Evolutionary conservation across 1,140 invertebrate genomes (phyloP).

Genomic region (Arctopsyche grandis): DNA sequence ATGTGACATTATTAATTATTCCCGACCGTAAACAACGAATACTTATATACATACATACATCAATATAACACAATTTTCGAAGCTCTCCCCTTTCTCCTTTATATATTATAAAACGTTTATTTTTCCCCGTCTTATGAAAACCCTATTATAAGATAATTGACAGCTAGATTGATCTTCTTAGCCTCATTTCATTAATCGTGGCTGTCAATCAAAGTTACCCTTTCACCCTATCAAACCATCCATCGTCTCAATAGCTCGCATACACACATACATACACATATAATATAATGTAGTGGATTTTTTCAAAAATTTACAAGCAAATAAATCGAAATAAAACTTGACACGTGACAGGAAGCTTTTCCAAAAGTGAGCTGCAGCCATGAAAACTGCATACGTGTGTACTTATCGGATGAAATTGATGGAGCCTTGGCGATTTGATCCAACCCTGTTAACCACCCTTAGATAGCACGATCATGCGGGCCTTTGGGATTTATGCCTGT

Average conservation of each 20-base stretch:
- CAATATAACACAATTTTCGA: too few species aligned
- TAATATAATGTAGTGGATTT: neutral
- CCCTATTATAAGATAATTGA: constrained; percentile 44
- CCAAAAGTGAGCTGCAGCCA: too few species aligned
- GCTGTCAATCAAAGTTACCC: constrained; percentile 45
- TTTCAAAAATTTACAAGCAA: too few species aligned
- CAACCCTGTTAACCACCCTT: neutral
- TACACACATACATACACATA: neutral
- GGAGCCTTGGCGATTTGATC: too few species aligned
- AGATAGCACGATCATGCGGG: constrained; percentile 22
- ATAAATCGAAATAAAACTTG: too few species aligned
- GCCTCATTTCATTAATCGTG: constrained; percentile 45
- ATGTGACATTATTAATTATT: too few species aligned
- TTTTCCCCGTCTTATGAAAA: constrained; percentile 38
- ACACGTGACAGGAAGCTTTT: too few species aligned
- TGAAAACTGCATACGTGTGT: too few species aligned
- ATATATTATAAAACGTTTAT: constrained; percentile 17
- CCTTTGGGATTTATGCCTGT: constrained; percentile 38
- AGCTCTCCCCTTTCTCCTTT: too few species aligned
- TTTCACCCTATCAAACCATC: constrained; percentile 34
- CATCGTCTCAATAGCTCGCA: constrained; percentile 36
- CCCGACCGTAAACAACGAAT: too few species aligned
- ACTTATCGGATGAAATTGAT: too few species aligned
- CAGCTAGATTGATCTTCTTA: constrained; percentile 45
- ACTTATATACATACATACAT: too few species aligned